A percentile compares a stretch with the other conserved stretches of the same genome.
phyloP scores from a whole-genome alignment of 2,797 vertebrate species.

The Labroides dimidiatus region DNA sequence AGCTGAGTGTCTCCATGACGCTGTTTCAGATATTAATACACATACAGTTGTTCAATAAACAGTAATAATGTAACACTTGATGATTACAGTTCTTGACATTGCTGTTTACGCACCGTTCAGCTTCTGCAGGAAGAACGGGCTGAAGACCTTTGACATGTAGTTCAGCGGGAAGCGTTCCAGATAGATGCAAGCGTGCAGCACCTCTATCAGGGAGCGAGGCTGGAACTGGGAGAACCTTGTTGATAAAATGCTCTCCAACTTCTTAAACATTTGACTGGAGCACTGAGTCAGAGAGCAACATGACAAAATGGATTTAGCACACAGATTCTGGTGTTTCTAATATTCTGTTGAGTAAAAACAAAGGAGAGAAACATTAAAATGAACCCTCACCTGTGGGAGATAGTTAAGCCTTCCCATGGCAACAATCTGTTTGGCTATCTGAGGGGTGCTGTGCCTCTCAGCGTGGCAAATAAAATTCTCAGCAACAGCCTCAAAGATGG shows the following conservation, averaged over 20 bases:
- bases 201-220: constrained; percentile 49
- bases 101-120: constrained; percentile 20
- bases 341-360: no score
- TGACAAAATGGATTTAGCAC: neutral
- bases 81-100: neutral
- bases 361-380: neutral
- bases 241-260: constrained; percentile 61
- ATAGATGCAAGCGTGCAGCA: constrained; percentile 63
- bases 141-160: constrained; percentile 54
- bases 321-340: neutral
- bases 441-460: constrained; percentile 50
- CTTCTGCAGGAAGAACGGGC: constrained; percentile 49
- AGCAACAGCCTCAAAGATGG: constrained; percentile 53
- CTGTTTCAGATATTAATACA: no score
- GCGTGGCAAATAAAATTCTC: constrained; percentile 48
- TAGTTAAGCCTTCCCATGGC: constrained; percentile 65
- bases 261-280: constrained; percentile 59
- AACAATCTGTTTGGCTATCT: constrained; percentile 57
- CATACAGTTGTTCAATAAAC: neutral
- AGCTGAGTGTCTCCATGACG: no score
- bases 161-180: constrained; percentile 65
- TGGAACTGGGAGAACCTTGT: constrained; percentile 59
- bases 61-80: neutral
- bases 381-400: constrained; percentile 48
- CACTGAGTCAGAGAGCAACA: constrained; percentile 33